These are phyloP conservation scores for Zophobas atratus DNA, from an alignment of 1,140 invertebrate genomes.

Conservation along the genomic window DNA sequence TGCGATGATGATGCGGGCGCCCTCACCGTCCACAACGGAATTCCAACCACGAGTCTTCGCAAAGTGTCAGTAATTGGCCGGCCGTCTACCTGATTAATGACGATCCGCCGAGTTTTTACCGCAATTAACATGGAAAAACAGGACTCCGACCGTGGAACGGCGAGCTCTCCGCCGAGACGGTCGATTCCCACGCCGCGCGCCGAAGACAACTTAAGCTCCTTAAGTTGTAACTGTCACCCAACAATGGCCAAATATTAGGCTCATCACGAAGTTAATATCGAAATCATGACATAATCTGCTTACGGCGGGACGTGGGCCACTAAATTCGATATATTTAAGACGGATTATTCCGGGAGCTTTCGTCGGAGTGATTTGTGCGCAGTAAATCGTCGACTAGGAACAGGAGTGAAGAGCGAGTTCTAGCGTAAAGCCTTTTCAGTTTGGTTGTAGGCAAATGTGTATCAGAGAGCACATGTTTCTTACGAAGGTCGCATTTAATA, in stretches of 20 bases:
- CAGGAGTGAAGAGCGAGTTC: too few relatives aligned
- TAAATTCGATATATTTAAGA: slow-evolving; percentile 22
- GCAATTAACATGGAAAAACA: slow-evolving; percentile 27
- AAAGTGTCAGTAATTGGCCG: slow-evolving; percentile 46
- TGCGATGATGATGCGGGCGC: slow-evolving; percentile 48
- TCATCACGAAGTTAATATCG: slow-evolving; percentile 42
- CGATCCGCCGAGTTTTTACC: slow-evolving; percentile 15
- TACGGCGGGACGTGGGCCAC: background rate
- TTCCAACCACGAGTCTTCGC: slow-evolving; percentile 31
- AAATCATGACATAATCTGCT: slow-evolving; percentile 42
- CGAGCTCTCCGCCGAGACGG: background rate
- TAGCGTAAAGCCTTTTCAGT: too few relatives aligned
- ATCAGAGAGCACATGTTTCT: too few relatives aligned
- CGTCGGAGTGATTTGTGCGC: slow-evolving; percentile 7
- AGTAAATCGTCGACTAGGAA: too few relatives aligned
- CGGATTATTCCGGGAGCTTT: slow-evolving; percentile 32
- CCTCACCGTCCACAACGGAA: slow-evolving; percentile 35
- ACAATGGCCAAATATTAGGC: slow-evolving; percentile 38
- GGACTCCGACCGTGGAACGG: background rate
- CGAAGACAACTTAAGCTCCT: slow-evolving; percentile 41
- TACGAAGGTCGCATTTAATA: too few relatives aligned
- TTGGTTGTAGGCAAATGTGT: too few relatives aligned
- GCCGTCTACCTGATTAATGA: slow-evolving; percentile 32
- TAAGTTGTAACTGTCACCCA: slow-evolving; percentile 25
- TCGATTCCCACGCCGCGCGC: background rate